These are phyloP conservation scores for Lasiurus borealis DNA, from an alignment of 2,113 vertebrate species.

Conservation along the genomic window DNA sequence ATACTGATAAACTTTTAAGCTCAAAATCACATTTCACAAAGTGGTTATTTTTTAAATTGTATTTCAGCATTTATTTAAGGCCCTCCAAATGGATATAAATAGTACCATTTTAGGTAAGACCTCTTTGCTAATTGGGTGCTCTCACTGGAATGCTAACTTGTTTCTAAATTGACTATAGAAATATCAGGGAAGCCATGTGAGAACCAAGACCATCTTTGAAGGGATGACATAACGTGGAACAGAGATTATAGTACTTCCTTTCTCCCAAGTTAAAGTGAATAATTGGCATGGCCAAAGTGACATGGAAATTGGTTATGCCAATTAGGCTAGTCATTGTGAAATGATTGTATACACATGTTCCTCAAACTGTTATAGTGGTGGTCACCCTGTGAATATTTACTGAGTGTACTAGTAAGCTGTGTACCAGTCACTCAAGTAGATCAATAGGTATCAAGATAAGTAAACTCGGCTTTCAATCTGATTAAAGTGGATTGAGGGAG, in stretches of 20 bases:
- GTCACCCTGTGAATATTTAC: conserved; percentile 27
- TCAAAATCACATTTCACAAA: conserved; percentile 64
- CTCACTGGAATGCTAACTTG: conserved; percentile 51
- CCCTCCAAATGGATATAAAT: conserved; percentile 54
- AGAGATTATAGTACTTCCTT: background rate
- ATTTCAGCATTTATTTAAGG: conserved; percentile 57
- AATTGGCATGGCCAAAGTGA: background rate
- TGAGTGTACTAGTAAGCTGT: background rate
- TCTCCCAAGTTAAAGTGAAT: conserved; percentile 10
- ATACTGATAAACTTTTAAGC: conserved; percentile 72
- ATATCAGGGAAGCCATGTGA: background rate
- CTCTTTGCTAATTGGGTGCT: conserved; percentile 26
- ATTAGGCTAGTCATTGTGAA: conserved; percentile 35
- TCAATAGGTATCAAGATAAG: background rate
- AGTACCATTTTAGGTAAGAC: conserved; percentile 65
- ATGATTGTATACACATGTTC: background rate
- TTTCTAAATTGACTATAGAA: background rate
- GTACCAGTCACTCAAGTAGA: background rate
- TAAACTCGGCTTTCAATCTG: background rate
- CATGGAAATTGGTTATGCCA: conserved; percentile 18
- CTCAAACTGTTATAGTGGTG: background rate
- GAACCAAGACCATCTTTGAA: background rate
- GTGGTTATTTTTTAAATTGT: conserved; percentile 43
- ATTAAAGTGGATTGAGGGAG: background rate
- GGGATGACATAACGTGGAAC: background rate